phyloP scores from a whole-genome alignment of 2,888 invertebrate genomes.

The Xylocampa areola region DNA sequence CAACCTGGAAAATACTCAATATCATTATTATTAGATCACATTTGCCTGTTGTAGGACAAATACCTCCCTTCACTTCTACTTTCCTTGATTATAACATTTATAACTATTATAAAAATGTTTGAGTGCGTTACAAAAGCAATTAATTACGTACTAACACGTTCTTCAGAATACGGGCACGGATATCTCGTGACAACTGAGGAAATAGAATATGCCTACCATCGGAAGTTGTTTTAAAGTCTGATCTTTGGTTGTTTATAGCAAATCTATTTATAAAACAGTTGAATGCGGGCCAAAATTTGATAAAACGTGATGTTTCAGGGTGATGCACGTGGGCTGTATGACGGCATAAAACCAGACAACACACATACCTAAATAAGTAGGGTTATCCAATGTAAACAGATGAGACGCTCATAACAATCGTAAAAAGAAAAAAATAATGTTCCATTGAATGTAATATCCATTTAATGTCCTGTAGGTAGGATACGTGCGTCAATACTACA shows the following conservation, averaged over 20 bases:
- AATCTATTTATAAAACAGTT: slow-evolving; percentile 66
- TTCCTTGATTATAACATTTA: slow-evolving; percentile 15
- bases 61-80: slow-evolving; percentile 27
- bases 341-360: slow-evolving; percentile 69
- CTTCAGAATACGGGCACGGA: slow-evolving; percentile 11
- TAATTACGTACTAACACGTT: not conserved
- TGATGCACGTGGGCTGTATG: slow-evolving; percentile 74
- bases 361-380: slow-evolving; percentile 70
- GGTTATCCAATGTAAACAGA: slow-evolving; percentile 63
- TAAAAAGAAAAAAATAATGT: slow-evolving; percentile 46
- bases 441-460: slow-evolving; percentile 45
- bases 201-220: slow-evolving; percentile 59
- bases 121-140: not conserved
- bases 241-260: slow-evolving; percentile 70
- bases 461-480: slow-evolving; percentile 17
- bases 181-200: slow-evolving; percentile 51
- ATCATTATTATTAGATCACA: slow-evolving; percentile 16
- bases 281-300: slow-evolving; percentile 80
- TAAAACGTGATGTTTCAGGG: slow-evolving; percentile 80
- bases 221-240: slow-evolving; percentile 70
- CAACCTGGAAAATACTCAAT: slow-evolving; percentile 22
- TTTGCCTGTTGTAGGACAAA: slow-evolving; percentile 28
- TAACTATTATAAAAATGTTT: no score
- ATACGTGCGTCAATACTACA: slow-evolving; percentile 15
- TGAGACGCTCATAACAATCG: slow-evolving; percentile 47